A percentile compares a stretch with the other conserved stretches of the same genome.
Evolutionary conservation across 1,140 invertebrate species (phyloP).

Genomic region (Nephila pilipes): DNA sequence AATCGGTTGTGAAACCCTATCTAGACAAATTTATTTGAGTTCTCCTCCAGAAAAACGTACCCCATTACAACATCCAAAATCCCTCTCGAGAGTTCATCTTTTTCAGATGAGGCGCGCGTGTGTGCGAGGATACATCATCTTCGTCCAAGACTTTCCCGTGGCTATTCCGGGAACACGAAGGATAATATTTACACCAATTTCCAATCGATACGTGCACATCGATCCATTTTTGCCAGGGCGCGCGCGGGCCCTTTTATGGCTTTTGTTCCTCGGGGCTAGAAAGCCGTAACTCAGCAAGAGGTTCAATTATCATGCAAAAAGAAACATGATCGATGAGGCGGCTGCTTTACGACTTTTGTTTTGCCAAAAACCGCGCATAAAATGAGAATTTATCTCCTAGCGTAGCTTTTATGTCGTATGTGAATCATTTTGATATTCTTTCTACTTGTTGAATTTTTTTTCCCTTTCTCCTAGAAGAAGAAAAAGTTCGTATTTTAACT

Average conservation of each 20-base stretch:
- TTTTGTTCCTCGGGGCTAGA: background rate
- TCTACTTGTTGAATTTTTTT: too few relatives aligned
- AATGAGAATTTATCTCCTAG: too few relatives aligned
- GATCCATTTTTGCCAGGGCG: background rate
- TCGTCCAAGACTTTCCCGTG: too few relatives aligned
- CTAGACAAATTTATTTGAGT: too few relatives aligned
- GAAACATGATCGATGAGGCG: background rate
- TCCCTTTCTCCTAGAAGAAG: too few relatives aligned
- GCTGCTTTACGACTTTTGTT: background rate
- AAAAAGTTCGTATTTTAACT: too few relatives aligned
- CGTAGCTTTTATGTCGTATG: background rate
- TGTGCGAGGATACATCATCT: too few relatives aligned
- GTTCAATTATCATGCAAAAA: background rate
- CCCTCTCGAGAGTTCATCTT: background rate
- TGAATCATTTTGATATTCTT: background rate
- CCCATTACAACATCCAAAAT: background rate
- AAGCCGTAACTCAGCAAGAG: background rate
- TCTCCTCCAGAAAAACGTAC: too few relatives aligned
- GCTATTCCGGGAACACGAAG: background rate
- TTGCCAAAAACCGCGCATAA: background rate
- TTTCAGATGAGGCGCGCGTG: background rate
- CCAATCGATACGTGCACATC: constrained; percentile 35
- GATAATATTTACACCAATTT: constrained; percentile 39
- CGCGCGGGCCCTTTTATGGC: background rate
- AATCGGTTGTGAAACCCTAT: too few relatives aligned